A percentile compares a stretch with the other conserved stretches of the same genome.
Evolutionary conservation across 1,140 invertebrate genomes (phyloP).

Genomic region (Brachionus plicatilis): DNA sequence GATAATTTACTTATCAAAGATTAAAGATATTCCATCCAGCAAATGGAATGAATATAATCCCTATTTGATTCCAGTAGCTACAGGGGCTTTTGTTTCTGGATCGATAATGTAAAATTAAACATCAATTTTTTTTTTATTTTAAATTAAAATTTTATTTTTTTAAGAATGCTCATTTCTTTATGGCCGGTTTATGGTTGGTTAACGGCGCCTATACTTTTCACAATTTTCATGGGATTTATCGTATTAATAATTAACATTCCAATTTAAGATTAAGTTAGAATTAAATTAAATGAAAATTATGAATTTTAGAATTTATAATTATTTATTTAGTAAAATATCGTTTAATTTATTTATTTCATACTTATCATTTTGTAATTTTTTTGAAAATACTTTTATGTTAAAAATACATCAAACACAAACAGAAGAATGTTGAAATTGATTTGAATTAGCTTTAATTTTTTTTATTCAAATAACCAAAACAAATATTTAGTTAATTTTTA

Average conservation of each 20-base stretch:
- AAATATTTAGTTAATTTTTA: no score
- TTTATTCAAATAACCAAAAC: no score
- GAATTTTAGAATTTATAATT: no score
- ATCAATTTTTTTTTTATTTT: background rate
- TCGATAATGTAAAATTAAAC: constrained; percentile 48
- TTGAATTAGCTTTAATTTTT: no score
- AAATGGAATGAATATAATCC: constrained; percentile 53
- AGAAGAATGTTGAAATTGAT: no score
- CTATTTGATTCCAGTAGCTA: constrained; percentile 50
- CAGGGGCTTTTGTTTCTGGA: constrained; percentile 49
- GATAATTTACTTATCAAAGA: constrained; percentile 47
- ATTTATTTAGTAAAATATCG: background rate
- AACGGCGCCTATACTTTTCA: constrained; percentile 49
- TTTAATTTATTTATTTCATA: no score
- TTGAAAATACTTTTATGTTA: no score
- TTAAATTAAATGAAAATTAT: background rate
- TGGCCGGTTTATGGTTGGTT: constrained; percentile 53
- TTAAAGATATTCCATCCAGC: constrained; percentile 51
- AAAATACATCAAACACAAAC: no score
- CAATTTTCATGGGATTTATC: constrained; percentile 52
- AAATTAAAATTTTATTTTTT: constrained; percentile 42
- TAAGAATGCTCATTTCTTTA: constrained; percentile 49
- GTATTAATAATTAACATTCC: constrained; percentile 52
- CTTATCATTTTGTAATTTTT: no score
- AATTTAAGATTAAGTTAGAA: background rate